Evolutionary conservation across 2,113 vertebrate genomes (phyloP), one percentile per base, ranked within the genome.

Genomic region (Cynocephalus volans): DNA sequence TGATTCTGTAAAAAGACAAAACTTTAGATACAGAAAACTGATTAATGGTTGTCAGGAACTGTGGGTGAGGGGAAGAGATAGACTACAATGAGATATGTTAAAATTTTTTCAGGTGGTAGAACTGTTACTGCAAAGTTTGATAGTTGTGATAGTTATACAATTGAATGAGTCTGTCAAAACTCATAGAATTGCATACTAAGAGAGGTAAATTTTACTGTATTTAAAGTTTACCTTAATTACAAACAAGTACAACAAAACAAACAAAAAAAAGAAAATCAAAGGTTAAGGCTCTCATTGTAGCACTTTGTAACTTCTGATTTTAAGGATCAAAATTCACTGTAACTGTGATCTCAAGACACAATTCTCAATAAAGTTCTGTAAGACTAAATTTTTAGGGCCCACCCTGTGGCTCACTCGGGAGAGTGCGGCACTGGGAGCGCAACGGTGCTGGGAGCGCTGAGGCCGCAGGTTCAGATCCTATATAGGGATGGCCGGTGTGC

Each of bases 1-100:
- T 65, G 11, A 94, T n/a, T 94, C 11, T 9, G 18, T 36, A n/a
- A 56, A 85, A 69, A 64, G 17, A 70, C 5, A 28, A 56, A 62
- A 64, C 9, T 21, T 41, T 6, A 67, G 52, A 45, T 81, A n/a
- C 13, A 26, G 31, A 48, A 28, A 17, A 45, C 12, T 21, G 24
- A 73, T 8, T 3, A 9, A 6, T 3, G 4, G 13, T 1, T 52
- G 48, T 36, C 41, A 24, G 12, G 8, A 31, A 17, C 21, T 64
- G 7, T 11, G 4, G 4, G 0, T 3, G 4, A 17, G 23, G 7
- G 3, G 28, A 1, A 36, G 12, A 28, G 28, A 15, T 0, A 18
- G 18, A 26, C 3, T 18, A 3, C 8, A 28, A 0, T 31, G 33
- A 75, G 41, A 85, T 3, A 41, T 41, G 41, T 3, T 0, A 3